Base-by-base conservation (phyloP, 2,797 vertebrate genomes). In the Myotis pilosus region DNA sequence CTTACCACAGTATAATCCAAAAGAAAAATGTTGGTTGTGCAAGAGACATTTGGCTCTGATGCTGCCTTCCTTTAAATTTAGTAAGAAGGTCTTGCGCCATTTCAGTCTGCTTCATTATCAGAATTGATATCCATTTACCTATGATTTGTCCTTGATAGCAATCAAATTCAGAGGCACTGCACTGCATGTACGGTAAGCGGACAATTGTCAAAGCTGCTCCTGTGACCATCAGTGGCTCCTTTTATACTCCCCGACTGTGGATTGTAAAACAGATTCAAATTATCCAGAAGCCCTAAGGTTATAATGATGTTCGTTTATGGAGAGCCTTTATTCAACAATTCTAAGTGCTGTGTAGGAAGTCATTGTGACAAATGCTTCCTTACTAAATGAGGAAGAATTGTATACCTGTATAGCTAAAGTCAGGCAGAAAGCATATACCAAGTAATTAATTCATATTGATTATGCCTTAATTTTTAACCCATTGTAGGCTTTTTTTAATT, bases 101-200 rank as follows among this genome's bases (percentile, higher is more conserved):
- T 94, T 95, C 22, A 92, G 8, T 60, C 36, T 23, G 36, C 81
- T 92, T 95, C 60, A 74, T 92, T 80, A 92, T 81, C 85, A 90
- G 76, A 96, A 87, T 15, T 66, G 74, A 28, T 69, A 95, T 82
- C 69, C 19, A 44, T 80, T 93, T 94, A 90, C 83, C 78, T 80
- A 51, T 80, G 64, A 86, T 96, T 94, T 93, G 69, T 85, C 94
- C 64, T 72, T 80, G 82, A 75, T 36, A 81, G 60, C 10, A 25
- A 25, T 89, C 80, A 87, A 89, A 78, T 47, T 92, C 76, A 64
- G 71, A 95, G 72, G 33, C 28, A 53, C 57, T 72, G 25, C 68
- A 22, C 30, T 75, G 68, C 38, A 57, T 36, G 2, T 44, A 53
- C 15, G 25, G 66, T 10, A 84, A 8, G 15, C 28, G 84, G 69